Percentiles rank a stretch among this genome's conserved stretches.
These are phyloP conservation scores for Apamea epomidion DNA, from an alignment of 2,888 invertebrate species.

Conservation along the genomic window DNA sequence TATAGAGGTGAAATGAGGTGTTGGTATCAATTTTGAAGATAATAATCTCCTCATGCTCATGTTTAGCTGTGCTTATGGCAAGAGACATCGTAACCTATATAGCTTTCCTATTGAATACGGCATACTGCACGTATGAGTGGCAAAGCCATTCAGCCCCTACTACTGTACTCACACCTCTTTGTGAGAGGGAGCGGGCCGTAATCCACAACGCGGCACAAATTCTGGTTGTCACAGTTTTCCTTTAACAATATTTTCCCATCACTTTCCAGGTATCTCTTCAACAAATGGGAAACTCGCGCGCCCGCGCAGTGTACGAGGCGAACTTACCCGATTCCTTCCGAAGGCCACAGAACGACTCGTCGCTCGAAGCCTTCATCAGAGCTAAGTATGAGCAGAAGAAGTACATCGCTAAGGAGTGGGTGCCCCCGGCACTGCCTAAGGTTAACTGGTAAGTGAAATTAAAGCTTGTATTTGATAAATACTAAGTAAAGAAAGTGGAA, in stretches of 20 bases:
- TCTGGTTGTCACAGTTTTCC: neutral
- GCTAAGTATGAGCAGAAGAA: slow-evolving; percentile 99
- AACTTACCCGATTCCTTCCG: slow-evolving; percentile 98
- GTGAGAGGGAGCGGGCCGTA: too few species aligned
- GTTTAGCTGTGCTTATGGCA: too few species aligned
- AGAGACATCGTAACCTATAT: too few species aligned
- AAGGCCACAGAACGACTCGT: slow-evolving; percentile 98
- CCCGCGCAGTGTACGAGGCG: slow-evolving; percentile 99
- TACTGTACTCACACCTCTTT: neutral
- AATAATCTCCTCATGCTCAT: too few species aligned
- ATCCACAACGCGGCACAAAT: neutral
- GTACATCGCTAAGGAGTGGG: slow-evolving; percentile 99
- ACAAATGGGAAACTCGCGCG: slow-evolving; percentile 99
- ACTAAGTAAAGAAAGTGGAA: neutral
- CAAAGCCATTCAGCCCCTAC: neutral
- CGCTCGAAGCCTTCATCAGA: slow-evolving; percentile 98
- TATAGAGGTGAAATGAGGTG: neutral
- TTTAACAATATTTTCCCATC: neutral
- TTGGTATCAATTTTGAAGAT: too few species aligned
- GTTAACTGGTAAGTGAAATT: slow-evolving; percentile 90
- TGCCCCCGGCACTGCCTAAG: slow-evolving; percentile 96
- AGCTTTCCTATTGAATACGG: neutral
- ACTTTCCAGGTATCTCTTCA: slow-evolving; percentile 92
- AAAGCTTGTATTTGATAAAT: neutral
- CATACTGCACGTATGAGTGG: neutral